Evolutionary conservation across 2,797 vertebrate genomes (phyloP), one percentile per base, ranked within the genome.

Genomic region (Masticophis lateralis): DNA sequence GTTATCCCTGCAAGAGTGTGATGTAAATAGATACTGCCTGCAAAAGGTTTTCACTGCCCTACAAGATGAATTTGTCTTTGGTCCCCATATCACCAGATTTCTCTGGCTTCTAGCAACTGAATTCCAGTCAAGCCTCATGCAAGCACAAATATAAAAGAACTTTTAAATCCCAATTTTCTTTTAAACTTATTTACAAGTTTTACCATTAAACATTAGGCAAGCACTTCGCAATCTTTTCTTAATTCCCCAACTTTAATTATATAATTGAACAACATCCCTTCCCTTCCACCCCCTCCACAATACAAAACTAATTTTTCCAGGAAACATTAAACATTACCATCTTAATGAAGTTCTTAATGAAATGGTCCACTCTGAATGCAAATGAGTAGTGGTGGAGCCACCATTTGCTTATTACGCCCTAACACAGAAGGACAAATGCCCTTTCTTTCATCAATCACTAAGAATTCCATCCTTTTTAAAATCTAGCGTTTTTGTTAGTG

Each of bases 261-360:
- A 97, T 97, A 98, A 98, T 98, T 98, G 98, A 98, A 97, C 97
- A 97, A 97, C 96, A 95, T 96, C 92, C 97, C 59, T 86, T 60
- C 18, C 79, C 11, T 28, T 43, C 18, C n/a, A 32, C 32, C 87
- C 51, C 53, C 61, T 63, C 11, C 27, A 63, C 61, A 11, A 51
- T 37, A 28, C 51, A 91, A 98, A 98, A 51, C 98, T 98, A 97
- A 98, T 98, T 98, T 98, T 98, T 98, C 97, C 97, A 96, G 97
- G 97, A 98, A 98, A 98, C 97, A 97, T 98, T 98, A 98, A 98
- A 98, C 98, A 98, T 98, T 98, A 98, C 97, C 97, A 98, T 98
- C 98, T 98, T 98, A 98, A 98, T 98, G 98, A 98, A 98, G 98
- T 98, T 98, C 97, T 98, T 98, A 98, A 98, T 98, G 98, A 98